These are phyloP conservation scores for Dasyurus viverrinus DNA, from an alignment of 2,113 vertebrate genomes.

Conservation along the genomic window DNA sequence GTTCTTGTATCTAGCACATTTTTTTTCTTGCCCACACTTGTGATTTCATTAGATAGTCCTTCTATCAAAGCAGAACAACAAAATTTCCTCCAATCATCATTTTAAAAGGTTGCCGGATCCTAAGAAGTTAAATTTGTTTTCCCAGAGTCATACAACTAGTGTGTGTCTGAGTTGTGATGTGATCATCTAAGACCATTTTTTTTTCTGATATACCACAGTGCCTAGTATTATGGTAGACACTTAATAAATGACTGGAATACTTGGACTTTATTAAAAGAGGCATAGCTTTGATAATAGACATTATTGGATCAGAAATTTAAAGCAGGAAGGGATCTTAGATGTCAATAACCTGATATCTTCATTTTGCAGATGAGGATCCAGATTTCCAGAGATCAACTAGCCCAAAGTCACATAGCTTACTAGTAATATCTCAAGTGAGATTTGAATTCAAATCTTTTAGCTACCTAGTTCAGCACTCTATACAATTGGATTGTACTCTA, in stretches of 20 bases:
- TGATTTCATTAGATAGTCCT: neutral
- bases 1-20: neutral
- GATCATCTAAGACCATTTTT: neutral
- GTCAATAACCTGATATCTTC: neutral
- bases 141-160: too few relatives aligned
- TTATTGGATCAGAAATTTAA: neutral
- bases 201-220: neutral
- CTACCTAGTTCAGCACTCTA: too few relatives aligned
- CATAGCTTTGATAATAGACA: neutral
- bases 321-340: neutral
- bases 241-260: neutral
- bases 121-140: neutral
- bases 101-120: neutral
- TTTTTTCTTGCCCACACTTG: neutral
- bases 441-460: too few relatives aligned
- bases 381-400: too few relatives aligned
- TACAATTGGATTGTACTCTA: too few relatives aligned
- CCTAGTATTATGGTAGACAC: neutral
- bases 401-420: too few relatives aligned
- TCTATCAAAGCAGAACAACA: neutral
- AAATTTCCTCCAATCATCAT: neutral
- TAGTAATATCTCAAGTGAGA: too few relatives aligned
- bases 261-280: neutral
- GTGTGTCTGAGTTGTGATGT: too few relatives aligned
- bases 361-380: neutral